Percentiles rank a stretch among this genome's conserved stretches.
Evolutionary conservation across 2,888 invertebrate genomes (phyloP).

Genomic region (Drosophila hamatofila): DNA sequence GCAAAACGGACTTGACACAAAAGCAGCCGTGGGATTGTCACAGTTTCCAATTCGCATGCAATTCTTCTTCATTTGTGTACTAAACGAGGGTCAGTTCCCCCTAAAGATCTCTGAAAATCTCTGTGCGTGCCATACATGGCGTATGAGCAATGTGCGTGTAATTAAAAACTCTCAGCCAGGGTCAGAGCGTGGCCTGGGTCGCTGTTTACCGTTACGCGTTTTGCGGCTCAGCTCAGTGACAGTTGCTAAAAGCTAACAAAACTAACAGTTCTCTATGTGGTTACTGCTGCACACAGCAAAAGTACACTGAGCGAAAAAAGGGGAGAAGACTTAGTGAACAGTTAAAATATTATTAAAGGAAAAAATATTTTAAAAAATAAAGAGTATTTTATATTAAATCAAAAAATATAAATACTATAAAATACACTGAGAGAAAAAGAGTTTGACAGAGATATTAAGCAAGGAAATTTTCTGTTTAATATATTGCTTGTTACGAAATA

Average conservation of each 20-base stretch:
- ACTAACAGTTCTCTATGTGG: slow-evolving; percentile 45
- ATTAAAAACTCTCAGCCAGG: slow-evolving; percentile 53
- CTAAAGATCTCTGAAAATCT: not conserved
- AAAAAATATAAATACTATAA: not conserved
- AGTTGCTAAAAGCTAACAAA: slow-evolving; percentile 17
- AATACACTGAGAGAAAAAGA: not conserved
- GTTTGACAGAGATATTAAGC: too few relatives aligned
- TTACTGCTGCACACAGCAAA: slow-evolving; percentile 2
- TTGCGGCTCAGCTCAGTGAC: slow-evolving; percentile 54
- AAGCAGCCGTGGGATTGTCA: slow-evolving; percentile 60
- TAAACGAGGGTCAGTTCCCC: slow-evolving; percentile 38
- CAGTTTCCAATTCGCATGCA: slow-evolving; percentile 55
- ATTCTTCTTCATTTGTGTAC: slow-evolving; percentile 11
- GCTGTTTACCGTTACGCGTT: slow-evolving; percentile 59
- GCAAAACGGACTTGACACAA: slow-evolving; percentile 67
- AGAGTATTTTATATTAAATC: not conserved
- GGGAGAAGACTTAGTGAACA: not conserved
- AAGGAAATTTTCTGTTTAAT: too few relatives aligned
- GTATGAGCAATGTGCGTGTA: slow-evolving; percentile 57
- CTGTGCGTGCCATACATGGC: slow-evolving; percentile 34
- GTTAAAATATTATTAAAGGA: not conserved
- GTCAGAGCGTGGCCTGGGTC: slow-evolving; percentile 20
- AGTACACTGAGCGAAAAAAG: not conserved
- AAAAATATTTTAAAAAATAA: not conserved
- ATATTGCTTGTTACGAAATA: too few relatives aligned